Evolutionary conservation across 2,797 vertebrate genomes (phyloP), one percentile per base, ranked within the genome.

Genomic region (Pseudopleuronectes americanus): DNA sequence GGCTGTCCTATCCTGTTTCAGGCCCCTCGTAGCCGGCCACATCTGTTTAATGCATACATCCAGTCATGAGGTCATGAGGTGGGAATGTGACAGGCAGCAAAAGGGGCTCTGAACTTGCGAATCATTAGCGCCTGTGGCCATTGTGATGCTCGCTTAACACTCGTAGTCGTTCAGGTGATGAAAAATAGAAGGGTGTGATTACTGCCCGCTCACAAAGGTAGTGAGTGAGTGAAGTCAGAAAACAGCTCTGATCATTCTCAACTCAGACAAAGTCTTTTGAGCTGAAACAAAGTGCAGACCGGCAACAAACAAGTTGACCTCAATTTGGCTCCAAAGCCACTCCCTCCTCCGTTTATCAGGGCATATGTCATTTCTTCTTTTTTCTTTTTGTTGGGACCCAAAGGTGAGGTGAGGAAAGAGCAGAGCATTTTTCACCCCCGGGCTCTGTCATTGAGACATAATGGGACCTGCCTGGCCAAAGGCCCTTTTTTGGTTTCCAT

Each of bases 1-100:
- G 83, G 76, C 89, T 85, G 79, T 89, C 89, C 90, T 90, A 85
- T 93, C 89, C 88, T 81, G 90, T 93, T 92, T 92, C 90, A 91
- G 84, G 83, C 86, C 87, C 80, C 87, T 86, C 88, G 61, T 80
- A 87, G 90, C 76, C 84, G 81, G 84, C 84, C 88, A 92, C 90
- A 90, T 93, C 91, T 92, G 90, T 90, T 93, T 91, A 92, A 92
- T 90, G 84, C 90, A 91, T 92, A 91, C 88, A 90, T 84, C 76
- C 83, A 86, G 84, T 71, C 86, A 87, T 90, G 84, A 91, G 84
- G 87, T 92, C 91, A 92, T 85, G 79, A 85, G 87, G 79, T 88
- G 90, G 90, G 89, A 89, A 90, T 91, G 87, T 91, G 90, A 89
- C 90, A 89, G 71, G 74, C 85, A 89, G 87, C 84, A 87, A 78